A percentile compares a stretch with the other conserved stretches of the same genome.
These are phyloP conservation scores for Pachydiplax longipennis DNA, from an alignment of 2,888 invertebrate species.

Conservation along the genomic window DNA sequence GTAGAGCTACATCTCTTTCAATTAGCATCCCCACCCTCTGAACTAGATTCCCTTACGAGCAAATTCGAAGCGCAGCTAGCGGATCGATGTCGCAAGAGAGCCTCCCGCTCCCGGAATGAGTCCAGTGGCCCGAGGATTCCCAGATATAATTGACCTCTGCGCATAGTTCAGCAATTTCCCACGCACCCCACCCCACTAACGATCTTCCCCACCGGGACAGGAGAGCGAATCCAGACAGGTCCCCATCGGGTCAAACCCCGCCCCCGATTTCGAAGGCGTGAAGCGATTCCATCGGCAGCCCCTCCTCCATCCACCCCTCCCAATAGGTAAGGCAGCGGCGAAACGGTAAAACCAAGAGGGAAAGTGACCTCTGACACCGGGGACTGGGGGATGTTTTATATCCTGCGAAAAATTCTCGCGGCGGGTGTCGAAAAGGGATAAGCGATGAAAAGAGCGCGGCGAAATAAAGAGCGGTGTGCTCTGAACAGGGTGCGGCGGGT, in stretches of 20 bases:
- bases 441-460: background rate
- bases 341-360: background rate
- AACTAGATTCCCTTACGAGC: background rate
- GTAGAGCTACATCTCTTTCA: background rate
- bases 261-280: background rate
- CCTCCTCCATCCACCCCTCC: background rate
- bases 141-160: slow-evolving; percentile 34
- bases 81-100: background rate
- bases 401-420: background rate
- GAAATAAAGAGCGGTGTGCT: background rate
- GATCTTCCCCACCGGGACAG: slow-evolving; percentile 41
- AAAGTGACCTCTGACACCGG: background rate
- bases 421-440: background rate
- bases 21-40: background rate
- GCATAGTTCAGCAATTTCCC: slow-evolving; percentile 33
- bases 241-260: slow-evolving; percentile 27
- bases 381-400: background rate
- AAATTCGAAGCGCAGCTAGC: background rate
- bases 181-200: slow-evolving; percentile 21
- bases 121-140: slow-evolving; percentile 1
- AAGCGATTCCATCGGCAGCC: slow-evolving; percentile 21
- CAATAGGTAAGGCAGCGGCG: background rate
- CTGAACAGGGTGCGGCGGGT: background rate
- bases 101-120: background rate
- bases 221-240: slow-evolving; percentile 32